These are phyloP conservation scores for Parnassius glacialis DNA, from an alignment of 2,888 invertebrate species.

Conservation along the genomic window DNA sequence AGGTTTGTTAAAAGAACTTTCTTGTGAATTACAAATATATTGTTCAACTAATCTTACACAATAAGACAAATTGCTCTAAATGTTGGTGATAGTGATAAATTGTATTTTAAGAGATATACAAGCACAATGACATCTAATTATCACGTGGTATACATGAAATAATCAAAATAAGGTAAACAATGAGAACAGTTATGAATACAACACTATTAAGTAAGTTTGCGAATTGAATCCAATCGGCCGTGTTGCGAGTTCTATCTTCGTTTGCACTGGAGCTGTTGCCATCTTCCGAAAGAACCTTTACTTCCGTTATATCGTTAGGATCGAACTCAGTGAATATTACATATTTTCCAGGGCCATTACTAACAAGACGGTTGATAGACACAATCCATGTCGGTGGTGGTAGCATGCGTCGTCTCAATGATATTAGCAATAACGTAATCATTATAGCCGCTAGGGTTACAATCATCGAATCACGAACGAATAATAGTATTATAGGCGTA, in stretches of 20 bases:
- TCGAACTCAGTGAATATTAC: constrained; percentile 72
- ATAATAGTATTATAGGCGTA: constrained; percentile 78
- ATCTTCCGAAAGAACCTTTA: constrained; percentile 49
- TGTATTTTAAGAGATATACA: too few species aligned
- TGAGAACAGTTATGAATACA: constrained; percentile 49
- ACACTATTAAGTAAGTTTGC: constrained; percentile 63
- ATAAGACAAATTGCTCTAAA: neutral
- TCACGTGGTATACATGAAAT: constrained; percentile 60
- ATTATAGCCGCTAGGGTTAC: constrained; percentile 58
- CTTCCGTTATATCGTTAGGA: constrained; percentile 48
- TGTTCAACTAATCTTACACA: constrained; percentile 4
- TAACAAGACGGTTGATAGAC: constrained; percentile 50
- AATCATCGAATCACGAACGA: constrained; percentile 70
- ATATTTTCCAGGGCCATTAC: constrained; percentile 62
- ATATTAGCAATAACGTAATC: constrained; percentile 61
- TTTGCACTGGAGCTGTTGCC: constrained; percentile 31
- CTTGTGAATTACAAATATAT: constrained; percentile 10
- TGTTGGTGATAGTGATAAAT: too few species aligned
- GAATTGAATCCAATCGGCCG: constrained; percentile 63
- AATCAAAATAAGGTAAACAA: constrained; percentile 63
- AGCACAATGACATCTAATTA: constrained; percentile 12
- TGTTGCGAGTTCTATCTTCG: constrained; percentile 38
- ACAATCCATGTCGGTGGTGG: constrained; percentile 62
- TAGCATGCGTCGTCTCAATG: constrained; percentile 46
- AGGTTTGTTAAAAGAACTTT: constrained; percentile 45